Evolutionary conservation across 2,797 vertebrate species (phyloP).

Genomic region (Sciurus carolinensis): DNA sequence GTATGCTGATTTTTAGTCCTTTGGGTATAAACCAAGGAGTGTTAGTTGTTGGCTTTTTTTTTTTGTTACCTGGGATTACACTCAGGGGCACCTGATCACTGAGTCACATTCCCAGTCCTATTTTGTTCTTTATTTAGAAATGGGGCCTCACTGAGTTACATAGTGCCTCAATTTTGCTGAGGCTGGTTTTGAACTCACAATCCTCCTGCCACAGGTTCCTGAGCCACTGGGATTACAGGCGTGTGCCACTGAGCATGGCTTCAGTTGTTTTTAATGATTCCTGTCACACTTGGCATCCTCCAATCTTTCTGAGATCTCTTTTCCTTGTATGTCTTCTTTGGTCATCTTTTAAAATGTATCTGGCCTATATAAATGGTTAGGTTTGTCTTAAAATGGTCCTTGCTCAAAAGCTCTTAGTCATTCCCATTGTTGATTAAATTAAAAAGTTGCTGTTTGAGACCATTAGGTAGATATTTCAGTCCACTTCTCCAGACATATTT

Average conservation of each 20-base stretch:
- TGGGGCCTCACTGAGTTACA: too few relatives aligned
- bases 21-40: too few relatives aligned
- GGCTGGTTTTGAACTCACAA: too few relatives aligned
- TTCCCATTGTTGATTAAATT: not conserved
- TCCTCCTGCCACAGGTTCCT: too few relatives aligned
- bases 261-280: not conserved
- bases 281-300: not conserved
- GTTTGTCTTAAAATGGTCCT: not conserved
- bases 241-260: too few relatives aligned
- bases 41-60: not conserved
- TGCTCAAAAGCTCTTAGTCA: not conserved
- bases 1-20: too few relatives aligned
- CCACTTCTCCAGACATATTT: not conserved
- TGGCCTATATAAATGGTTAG: not conserved
- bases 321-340: not conserved
- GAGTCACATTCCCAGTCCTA: too few relatives aligned
- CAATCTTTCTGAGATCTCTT: not conserved
- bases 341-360: not conserved
- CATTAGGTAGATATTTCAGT: not conserved
- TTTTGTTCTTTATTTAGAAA: too few relatives aligned
- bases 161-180: too few relatives aligned
- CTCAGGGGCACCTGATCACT: too few relatives aligned
- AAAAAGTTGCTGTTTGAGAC: not conserved
- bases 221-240: too few relatives aligned
- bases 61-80: too few relatives aligned